phyloP scores from a whole-genome alignment of 1,140 invertebrate species.

The Pseudomyrmex pallidus region DNA sequence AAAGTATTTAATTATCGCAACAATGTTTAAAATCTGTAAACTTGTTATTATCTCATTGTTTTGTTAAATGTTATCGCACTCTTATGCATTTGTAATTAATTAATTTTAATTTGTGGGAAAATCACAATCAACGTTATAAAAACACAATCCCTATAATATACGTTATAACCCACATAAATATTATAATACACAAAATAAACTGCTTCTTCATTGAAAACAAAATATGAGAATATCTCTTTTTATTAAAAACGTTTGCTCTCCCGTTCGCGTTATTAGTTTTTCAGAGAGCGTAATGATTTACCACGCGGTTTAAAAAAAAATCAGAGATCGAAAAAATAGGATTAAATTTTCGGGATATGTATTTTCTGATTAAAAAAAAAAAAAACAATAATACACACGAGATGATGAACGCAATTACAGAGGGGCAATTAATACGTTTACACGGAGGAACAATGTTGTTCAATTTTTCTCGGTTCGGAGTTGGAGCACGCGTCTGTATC shows the following conservation, averaged over 20 bases:
- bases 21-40: neutral
- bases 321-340: neutral
- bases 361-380: no score
- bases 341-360: no score
- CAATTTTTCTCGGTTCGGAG: slow-evolving; percentile 18
- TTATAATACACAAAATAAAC: slow-evolving; percentile 17
- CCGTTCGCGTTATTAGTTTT: neutral
- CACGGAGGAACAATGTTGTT: slow-evolving; percentile 15
- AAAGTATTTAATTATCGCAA: slow-evolving; percentile 8
- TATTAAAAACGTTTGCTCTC: neutral
- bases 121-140: neutral
- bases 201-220: neutral
- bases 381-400: no score
- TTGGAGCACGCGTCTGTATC: slow-evolving; percentile 36
- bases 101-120: neutral
- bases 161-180: neutral
- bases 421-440: slow-evolving; percentile 14
- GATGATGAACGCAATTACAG: neutral
- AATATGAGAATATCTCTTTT: slow-evolving; percentile 13
- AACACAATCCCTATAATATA: neutral
- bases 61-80: slow-evolving; percentile 9
- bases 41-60: slow-evolving; percentile 8
- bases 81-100: slow-evolving; percentile 19
- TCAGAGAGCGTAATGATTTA: neutral
- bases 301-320: neutral